A percentile compares a stretch with the other conserved stretches of the same genome.
Evolutionary conservation across 2,113 vertebrate genomes (phyloP).

Genomic region (Cynoglossus semilaevis): DNA sequence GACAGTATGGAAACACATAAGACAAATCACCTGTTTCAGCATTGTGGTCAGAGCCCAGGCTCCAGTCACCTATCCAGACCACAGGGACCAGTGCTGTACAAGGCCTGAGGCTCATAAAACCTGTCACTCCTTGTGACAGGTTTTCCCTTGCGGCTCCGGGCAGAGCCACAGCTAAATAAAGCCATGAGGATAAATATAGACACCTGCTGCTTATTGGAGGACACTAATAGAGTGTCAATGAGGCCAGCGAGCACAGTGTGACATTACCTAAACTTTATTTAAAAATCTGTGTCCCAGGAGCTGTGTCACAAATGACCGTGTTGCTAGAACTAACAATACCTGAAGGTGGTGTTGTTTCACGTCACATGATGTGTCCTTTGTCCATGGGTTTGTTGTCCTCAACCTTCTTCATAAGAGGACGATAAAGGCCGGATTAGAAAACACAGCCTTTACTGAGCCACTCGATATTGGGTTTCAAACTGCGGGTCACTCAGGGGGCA

Average conservation of each 20-base stretch:
- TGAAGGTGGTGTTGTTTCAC: no score
- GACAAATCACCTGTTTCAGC: background rate
- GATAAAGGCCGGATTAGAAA: no score
- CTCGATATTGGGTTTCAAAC: no score
- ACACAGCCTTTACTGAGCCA: no score
- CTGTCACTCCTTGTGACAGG: constrained; percentile 26
- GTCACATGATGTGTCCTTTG: no score
- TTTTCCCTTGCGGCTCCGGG: constrained; percentile 31
- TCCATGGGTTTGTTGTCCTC: no score
- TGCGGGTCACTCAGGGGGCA: no score
- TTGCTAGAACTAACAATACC: no score
- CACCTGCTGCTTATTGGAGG: constrained; percentile 2
- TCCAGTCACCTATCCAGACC: constrained; percentile 4
- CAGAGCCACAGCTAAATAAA: constrained; percentile 42
- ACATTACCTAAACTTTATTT: no score
- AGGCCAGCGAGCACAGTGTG: constrained; percentile 17
- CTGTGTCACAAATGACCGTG: no score
- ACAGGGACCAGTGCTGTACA: background rate
- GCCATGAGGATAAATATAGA: constrained; percentile 46
- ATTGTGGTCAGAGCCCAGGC: background rate
- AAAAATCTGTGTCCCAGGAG: no score
- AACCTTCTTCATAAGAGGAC: no score
- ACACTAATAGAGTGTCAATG: constrained; percentile 37
- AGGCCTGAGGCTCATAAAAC: background rate
- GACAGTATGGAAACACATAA: background rate